Evolutionary conservation across 2,888 invertebrate species (phyloP), one percentile per base, ranked within the genome.

Genomic region (Cremastinae sp.): DNA sequence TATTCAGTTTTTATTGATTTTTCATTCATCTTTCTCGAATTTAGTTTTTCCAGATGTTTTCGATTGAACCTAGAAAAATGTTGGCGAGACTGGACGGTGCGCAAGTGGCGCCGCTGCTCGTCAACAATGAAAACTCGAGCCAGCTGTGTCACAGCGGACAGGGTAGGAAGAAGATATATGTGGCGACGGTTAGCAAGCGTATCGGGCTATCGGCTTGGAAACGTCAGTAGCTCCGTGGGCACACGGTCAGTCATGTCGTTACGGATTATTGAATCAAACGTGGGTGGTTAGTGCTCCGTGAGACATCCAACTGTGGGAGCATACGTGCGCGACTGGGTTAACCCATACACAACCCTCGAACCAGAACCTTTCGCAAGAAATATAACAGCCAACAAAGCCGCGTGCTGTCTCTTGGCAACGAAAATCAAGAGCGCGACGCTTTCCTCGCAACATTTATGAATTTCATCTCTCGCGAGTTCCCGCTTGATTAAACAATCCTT

Each of bases 191-290:
- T 43, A 12, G 20, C 68, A 43, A 56, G n/a, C n/a, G n/a, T n/a
- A n/a, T n/a, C n/a, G n/a, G 39, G n/a, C 47, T 47, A 56, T 22
- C 62, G 43, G 14, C 37, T 53, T 49, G 51, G 28, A 66, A 66
- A 73, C 73, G 74, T 74, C 74, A 74, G 69, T 75, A 59, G 75
- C 72, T 72, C 75, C 62, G 75, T 47, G 75, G 72, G 49, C 59
- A 47, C 66, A 72, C 61, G 72, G 61, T 49, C 66, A 72, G 75
- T 66, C 7, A 62, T 66, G 66, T 75, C 22, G 71, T 72, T 66
- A 43, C 62, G 65, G 43, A 37, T 49, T 53, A 41, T 56, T 35
- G 64, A 37, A 47, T 51, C 53, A 43, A 64, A 70, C 64, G 74
- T 74, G 22, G 58, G 59, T 73, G 76, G 69, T 69, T 55, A 65